A percentile compares a stretch with the other conserved stretches of the same genome.
These are phyloP conservation scores for Nycticebus coucang DNA, from an alignment of 2,113 vertebrate species.

Conservation along the genomic window DNA sequence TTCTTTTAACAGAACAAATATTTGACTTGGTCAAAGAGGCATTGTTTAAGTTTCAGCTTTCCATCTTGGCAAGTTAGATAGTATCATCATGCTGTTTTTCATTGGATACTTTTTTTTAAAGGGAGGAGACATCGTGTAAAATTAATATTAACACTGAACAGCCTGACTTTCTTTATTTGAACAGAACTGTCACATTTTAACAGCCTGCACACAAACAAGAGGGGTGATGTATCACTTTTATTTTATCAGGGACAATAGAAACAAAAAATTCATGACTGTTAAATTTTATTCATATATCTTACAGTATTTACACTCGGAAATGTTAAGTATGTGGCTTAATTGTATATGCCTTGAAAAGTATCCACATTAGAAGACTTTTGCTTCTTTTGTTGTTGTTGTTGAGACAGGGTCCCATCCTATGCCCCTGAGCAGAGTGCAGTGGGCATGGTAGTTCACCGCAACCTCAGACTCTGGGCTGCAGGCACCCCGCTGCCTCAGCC, in stretches of 20 bases:
- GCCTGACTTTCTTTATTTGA: not conserved
- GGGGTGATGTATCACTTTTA: not conserved
- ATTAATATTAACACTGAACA: not conserved
- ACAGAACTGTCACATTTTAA: not conserved
- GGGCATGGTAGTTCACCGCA: no score
- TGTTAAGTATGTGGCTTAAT: not conserved
- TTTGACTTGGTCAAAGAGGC: slow-evolving; percentile 52
- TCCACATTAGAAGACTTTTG: not conserved
- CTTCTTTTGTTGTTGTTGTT: no score
- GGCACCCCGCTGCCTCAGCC: no score
- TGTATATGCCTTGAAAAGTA: not conserved
- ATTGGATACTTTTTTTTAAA: not conserved
- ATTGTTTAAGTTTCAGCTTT: slow-evolving; percentile 52
- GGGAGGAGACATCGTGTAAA: not conserved
- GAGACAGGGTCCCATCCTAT: no score
- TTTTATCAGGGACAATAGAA: slow-evolving; percentile 8
- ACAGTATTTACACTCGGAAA: not conserved
- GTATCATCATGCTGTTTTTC: slow-evolving; percentile 6
- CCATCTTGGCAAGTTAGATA: slow-evolving; percentile 26
- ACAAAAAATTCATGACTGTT: not conserved
- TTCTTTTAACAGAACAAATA: slow-evolving; percentile 61
- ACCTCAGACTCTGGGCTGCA: no score
- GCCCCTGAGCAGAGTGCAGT: no score
- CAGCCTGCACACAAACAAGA: not conserved
- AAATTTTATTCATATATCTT: not conserved